These are phyloP conservation scores for Brassicogethes aeneus DNA, from an alignment of 2,888 invertebrate genomes.

Conservation along the genomic window DNA sequence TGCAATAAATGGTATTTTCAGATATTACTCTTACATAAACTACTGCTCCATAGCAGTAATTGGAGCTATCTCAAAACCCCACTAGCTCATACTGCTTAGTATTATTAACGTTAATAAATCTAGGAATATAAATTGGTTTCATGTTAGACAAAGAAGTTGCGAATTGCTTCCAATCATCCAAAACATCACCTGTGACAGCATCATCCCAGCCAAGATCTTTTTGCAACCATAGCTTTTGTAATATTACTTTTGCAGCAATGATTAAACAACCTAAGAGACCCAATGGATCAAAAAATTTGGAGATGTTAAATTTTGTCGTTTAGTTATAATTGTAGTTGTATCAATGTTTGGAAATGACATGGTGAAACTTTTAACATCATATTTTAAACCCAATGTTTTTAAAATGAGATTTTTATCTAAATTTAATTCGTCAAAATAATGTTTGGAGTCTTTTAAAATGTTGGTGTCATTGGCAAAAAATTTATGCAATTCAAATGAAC, in stretches of 20 bases:
- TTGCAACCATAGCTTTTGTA: constrained; percentile 14
- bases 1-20: background rate
- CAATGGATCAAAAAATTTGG: constrained; percentile 17
- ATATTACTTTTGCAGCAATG: constrained; percentile 13
- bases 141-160: background rate
- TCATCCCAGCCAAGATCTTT: constrained; percentile 15
- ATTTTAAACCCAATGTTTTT: background rate
- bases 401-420: background rate
- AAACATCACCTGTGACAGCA: background rate
- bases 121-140: background rate
- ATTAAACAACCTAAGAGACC: constrained; percentile 14
- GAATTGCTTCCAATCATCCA: background rate
- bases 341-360: background rate
- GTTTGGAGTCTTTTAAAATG: background rate
- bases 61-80: background rate
- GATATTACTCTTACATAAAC: background rate
- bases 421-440: background rate
- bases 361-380: background rate
- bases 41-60: background rate
- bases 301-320: constrained; percentile 4
- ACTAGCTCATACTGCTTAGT: background rate
- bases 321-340: background rate
- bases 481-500: background rate
- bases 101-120: background rate
- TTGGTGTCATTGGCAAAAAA: background rate